Base-by-base conservation (phyloP, 2,113 vertebrate species). In the Rhinichthys klamathensis region DNA sequence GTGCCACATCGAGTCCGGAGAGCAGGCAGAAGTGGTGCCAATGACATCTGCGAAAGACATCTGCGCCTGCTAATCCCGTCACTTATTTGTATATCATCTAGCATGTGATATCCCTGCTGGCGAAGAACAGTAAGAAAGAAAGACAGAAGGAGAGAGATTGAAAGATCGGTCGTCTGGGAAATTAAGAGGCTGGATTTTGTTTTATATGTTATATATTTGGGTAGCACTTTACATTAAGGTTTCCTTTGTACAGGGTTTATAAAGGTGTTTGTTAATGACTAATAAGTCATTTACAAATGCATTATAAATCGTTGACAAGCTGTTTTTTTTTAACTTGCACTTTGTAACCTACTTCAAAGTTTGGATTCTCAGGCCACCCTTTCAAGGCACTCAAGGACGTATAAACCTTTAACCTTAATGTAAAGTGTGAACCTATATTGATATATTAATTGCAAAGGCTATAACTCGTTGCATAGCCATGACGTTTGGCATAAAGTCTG, bases 31-130 rank as follows among this genome's bases (percentile, higher is more conserved):
- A 76, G 30, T 77, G 51, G 9, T 1, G 10, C 15, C 49, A 77
- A 18, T 49, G 60, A 32, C 65, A 82, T 81, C 60, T 81, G 60
- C 11, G 63, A 81, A 81, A 65, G 79, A 81, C 79, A 81, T 70
- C 67, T 70, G 49, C 49, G 49, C 49, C 32, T 16, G 35, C 67
- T 60, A 83, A 73, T 74, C 30, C 51, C 32, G 44, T 21, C 23
- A 38, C 23, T 72, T 74, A 72, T 83, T 56, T 83, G 46, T 73
- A 58, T 58, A 51, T 58, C 65, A 73, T 70, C 11, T 73, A 54
- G 65, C 25, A 25, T 72, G 49, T 25, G 46, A 72, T 56, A 72
- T 72, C 70, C 23, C 74, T 54, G 27, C 46, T 54, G 49, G 11
- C n/a, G 1, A 23, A 12, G 41, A 74, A 46, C 38, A 25, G 21